These are phyloP conservation scores for Chrysomela aeneicollis DNA, from an alignment of 2,888 invertebrate species.

Conservation along the genomic window DNA sequence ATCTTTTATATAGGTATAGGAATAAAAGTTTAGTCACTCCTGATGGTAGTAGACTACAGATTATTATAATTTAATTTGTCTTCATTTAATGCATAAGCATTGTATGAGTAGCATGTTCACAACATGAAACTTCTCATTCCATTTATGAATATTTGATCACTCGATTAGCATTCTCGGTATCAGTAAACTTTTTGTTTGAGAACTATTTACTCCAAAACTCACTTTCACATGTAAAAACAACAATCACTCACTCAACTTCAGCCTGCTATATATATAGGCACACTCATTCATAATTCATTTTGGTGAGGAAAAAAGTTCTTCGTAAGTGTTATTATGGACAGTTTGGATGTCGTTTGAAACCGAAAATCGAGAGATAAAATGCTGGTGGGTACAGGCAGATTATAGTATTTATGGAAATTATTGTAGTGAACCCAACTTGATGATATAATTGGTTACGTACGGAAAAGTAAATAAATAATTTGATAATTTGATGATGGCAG, in stretches of 20 bases:
- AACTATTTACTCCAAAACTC: slow-evolving; percentile 2
- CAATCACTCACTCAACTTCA: slow-evolving; percentile 19
- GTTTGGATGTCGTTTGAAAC: slow-evolving; percentile 20
- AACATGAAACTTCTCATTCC: neutral
- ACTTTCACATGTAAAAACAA: slow-evolving; percentile 24
- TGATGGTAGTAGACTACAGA: no score
- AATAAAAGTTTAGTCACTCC: no score
- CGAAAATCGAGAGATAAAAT: slow-evolving; percentile 23
- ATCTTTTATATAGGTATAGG: no score
- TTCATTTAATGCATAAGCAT: no score
- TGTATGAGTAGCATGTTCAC: no score
- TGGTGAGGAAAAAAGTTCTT: slow-evolving; percentile 13
- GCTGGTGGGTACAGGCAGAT: slow-evolving; percentile 20
- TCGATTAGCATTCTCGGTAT: neutral
- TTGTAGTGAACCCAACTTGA: slow-evolving; percentile 24
- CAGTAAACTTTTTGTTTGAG: slow-evolving; percentile 17
- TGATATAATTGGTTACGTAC: slow-evolving; percentile 25
- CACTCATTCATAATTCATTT: slow-evolving; percentile 20
- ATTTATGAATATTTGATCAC: neutral
- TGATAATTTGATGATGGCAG: neutral
- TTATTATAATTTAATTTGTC: no score
- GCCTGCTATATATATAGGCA: neutral
- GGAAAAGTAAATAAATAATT: slow-evolving; percentile 23
- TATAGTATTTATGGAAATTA: slow-evolving; percentile 31
- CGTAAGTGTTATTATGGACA: slow-evolving; percentile 25